Evolutionary conservation across 2,113 vertebrate species (phyloP).

Genomic region (Sturnira hondurensis): DNA sequence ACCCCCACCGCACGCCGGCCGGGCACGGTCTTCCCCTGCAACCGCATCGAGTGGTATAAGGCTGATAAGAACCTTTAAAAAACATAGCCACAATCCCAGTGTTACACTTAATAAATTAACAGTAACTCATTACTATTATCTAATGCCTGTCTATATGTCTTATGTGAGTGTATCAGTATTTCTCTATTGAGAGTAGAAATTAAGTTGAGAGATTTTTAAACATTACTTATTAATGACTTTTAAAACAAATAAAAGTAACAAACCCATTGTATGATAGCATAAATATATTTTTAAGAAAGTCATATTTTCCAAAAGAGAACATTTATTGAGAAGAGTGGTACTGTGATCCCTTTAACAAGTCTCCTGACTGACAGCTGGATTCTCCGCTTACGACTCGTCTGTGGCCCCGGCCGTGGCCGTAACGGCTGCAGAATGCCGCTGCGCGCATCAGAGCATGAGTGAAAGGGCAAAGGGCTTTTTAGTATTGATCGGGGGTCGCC

Average conservation of each 20-base stretch:
- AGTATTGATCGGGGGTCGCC: neutral
- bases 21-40: neutral
- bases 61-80: neutral
- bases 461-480: neutral
- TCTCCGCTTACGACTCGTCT: neutral
- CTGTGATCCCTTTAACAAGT: neutral
- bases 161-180: neutral
- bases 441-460: fast-evolving
- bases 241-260: neutral
- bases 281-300: neutral
- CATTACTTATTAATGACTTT: neutral
- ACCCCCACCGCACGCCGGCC: neutral
- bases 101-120: neutral
- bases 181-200: neutral
- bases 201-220: neutral
- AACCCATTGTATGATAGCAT: neutral
- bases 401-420: fast-evolving
- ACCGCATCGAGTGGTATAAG: neutral
- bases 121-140: neutral
- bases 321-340: neutral
- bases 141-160: neutral
- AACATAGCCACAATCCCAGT: neutral
- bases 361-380: neutral
- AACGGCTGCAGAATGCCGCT: fast-evolving
- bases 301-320: neutral